Conservation (phyloP, 2,888 invertebrate species). For the Chalcis sispes region DNA sequence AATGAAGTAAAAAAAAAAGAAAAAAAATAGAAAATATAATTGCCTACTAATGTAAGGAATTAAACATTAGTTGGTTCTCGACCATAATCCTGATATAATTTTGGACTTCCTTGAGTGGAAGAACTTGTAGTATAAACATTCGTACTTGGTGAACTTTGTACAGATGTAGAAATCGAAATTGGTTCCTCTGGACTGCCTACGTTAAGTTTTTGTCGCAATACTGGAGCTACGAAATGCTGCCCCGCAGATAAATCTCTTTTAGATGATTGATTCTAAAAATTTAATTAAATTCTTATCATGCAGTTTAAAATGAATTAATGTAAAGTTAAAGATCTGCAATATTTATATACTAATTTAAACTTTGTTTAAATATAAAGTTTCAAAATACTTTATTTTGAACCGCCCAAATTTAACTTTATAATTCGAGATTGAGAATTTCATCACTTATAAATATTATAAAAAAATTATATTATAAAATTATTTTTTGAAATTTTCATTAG, state of each 20-base stretch:
- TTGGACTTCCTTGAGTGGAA: slow-evolving; percentile 70
- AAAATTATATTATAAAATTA: too few species aligned
- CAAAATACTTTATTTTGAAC: too few species aligned
- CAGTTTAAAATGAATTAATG: too few species aligned
- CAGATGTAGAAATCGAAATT: slow-evolving; percentile 65
- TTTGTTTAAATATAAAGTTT: too few species aligned
- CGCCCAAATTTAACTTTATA: too few species aligned
- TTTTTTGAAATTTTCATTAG: too few species aligned
- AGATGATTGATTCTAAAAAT: slow-evolving; percentile 65
- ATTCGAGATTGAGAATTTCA: too few species aligned
- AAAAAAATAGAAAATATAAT: slow-evolving; percentile 34
- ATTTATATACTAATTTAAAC: slow-evolving; percentile 13
- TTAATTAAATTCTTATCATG: too few species aligned
- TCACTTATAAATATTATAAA: too few species aligned
- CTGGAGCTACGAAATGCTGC: slow-evolving; percentile 72
- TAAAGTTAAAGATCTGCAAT: too few species aligned
- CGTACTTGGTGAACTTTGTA: slow-evolving; percentile 63
- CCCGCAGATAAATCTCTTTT: slow-evolving; percentile 71
- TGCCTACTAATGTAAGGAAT: slow-evolving; percentile 47
- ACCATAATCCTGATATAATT: slow-evolving; percentile 73
- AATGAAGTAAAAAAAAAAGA: slow-evolving; percentile 38
- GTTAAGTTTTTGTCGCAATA: slow-evolving; percentile 67
- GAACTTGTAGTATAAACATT: slow-evolving; percentile 64
- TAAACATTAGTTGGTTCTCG: slow-evolving; percentile 66
- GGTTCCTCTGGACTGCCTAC: slow-evolving; percentile 65